A percentile compares a stretch with the other conserved stretches of the same genome.
phyloP scores from a whole-genome alignment of 2,113 vertebrate genomes.

The Ceyx melanurus region DNA sequence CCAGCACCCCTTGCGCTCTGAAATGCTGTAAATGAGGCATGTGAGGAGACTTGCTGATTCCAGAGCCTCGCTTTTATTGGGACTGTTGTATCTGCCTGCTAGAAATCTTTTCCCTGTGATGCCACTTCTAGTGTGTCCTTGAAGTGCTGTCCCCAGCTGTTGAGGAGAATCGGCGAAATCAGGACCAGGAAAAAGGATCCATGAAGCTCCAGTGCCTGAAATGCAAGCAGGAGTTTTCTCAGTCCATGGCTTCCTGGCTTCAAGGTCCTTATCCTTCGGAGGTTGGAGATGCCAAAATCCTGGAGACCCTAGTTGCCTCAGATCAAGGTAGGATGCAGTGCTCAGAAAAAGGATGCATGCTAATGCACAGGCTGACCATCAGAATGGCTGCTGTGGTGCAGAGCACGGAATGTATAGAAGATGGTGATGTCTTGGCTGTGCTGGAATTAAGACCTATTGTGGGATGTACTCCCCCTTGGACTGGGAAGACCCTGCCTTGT shows the following conservation, averaged over 20 bases:
- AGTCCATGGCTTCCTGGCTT: background rate
- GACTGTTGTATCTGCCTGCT: background rate
- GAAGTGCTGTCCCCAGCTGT: slow-evolving; percentile 75
- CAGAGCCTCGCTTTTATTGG: background rate
- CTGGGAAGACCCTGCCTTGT: background rate
- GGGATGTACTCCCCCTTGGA: background rate
- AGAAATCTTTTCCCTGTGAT: background rate
- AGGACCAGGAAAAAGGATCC: slow-evolving; percentile 9
- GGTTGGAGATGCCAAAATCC: background rate
- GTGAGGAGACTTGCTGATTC: background rate
- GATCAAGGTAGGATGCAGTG: slow-evolving; percentile 33
- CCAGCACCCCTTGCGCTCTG: background rate
- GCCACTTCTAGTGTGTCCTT: slow-evolving; percentile 63
- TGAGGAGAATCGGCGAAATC: slow-evolving; percentile 74
- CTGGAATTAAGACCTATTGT: background rate
- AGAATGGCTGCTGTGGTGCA: background rate
- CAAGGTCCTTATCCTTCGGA: slow-evolving; percentile 21
- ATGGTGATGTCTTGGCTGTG: background rate
- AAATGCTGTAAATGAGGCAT: background rate
- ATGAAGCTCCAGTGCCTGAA: slow-evolving; percentile 83
- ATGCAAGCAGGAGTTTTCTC: slow-evolving; percentile 81
- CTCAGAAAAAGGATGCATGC: background rate
- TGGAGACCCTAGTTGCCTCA: background rate
- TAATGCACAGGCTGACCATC: background rate
- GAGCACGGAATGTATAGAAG: background rate